Base-by-base conservation (phyloP, 2,113 vertebrate genomes). In the Apeltes quadracus region DNA sequence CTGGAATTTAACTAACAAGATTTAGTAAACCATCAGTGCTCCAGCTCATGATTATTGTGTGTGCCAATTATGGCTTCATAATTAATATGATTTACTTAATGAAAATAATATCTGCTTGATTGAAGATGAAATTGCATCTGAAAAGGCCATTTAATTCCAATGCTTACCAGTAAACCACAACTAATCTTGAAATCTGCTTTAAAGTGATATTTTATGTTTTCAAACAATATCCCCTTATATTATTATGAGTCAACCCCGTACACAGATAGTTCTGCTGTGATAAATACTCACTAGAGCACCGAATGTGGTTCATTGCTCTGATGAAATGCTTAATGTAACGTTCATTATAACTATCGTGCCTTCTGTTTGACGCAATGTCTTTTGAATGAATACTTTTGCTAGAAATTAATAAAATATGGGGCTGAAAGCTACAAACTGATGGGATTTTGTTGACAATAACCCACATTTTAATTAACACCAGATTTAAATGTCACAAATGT, bases 1-100 rank as follows among this genome's bases (percentile, higher is more conserved):
- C 56, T 62, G n/a, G 53, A 72, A 46, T 62, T 72, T 61, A 65
- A 18, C 34, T 56, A 68, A 63, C 18, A 27, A 8, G 23, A 39
- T 57, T 70, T 53, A 67, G 11, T 54, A 22, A 13, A 38, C 51
- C 36, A 11, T 46, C 12, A 12, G 23, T 44, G 48, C 38, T 66
- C 25, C 58, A 61, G 8, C 46, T 72, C 14, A 39, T 34, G 25
- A 29, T 64, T 69, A 56, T 69, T 65, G 57, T 66, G 59, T 80
- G 59, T 77, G 27, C 58, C 57, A 58, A 68, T 77, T 77, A 65
- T 48, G 27, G 14, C 43, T 64, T 48, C 29, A 39, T 74, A 46
- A 32, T 54, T 57, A 59, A 41, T 53, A 6, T 65, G 29, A 66
- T 56, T 66, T 41, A 12, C 16, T 72, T 55, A 72, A 48, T 15